Base-by-base conservation (phyloP, 2,113 vertebrate genomes). In the Eclectus roratus region DNA sequence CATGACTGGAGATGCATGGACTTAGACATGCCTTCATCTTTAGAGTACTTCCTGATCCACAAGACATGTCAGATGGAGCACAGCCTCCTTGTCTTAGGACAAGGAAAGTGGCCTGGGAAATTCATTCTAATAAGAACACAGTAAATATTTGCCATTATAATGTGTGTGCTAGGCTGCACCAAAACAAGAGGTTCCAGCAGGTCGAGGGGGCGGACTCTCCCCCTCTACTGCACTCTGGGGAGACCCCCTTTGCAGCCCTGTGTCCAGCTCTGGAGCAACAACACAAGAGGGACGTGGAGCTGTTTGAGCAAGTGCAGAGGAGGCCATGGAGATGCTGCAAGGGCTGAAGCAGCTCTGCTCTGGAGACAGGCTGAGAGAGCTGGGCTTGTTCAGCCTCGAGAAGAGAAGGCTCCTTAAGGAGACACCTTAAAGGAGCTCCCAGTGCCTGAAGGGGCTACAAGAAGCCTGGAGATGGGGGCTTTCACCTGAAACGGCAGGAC, bases 321-420 rank as follows among this genome's bases (percentile, higher is more conserved):
- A 56, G 31, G 55, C 12, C 55, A 56, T 2, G 1, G 31, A 56
- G 11, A 8, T 21, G 31, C 55, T 56, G 8, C 0, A 1, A 56
- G 55, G 8, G 19, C 18, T 56, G 55, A 8, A 33, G 31, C 31
- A 56, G 31, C 55, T n/a, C 55, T 56, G 55, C 20, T n/a, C 31
- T 56, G 55, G 19, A 9, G 19, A 33, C 55, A 56, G 55, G 31
- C 55, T 56, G 53, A 20, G 55, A 55, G 18, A 33, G 5, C 8
- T 33, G 55, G 55, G 55, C 55, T 56, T 8, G 31, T 13, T 33
- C 55, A 33, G 31, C 19, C 19, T 56, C 2, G 5, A 1, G 31
- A 56, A 33, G 12, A 56, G 29, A 31, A 55, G 11, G 29, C 17
- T 55, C 52, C 17, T 19, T 19, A 53, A 53, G 17, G 10, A 28